phyloP scores from a whole-genome alignment of 1,140 invertebrate species.

The Archivesica marissinica region DNA sequence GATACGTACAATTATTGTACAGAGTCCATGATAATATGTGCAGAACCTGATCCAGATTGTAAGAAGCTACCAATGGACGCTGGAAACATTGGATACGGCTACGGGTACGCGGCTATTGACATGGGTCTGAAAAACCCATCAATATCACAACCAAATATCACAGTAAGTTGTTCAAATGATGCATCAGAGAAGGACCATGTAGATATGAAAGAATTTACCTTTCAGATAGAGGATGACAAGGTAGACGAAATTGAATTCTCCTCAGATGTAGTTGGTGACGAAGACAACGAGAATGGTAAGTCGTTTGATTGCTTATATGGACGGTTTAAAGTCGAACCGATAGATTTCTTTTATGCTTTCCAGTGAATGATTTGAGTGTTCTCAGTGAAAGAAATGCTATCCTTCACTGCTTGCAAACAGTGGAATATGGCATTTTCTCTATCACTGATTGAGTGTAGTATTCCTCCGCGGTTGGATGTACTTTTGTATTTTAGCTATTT shows the following conservation, averaged over 20 bases:
- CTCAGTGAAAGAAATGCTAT: too few relatives aligned
- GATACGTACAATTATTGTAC: not conserved
- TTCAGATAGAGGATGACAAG: conserved; percentile 8
- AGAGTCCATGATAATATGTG: not conserved
- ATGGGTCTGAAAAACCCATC: not conserved
- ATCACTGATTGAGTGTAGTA: too few relatives aligned
- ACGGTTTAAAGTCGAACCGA: too few relatives aligned
- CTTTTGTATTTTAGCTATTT: too few relatives aligned
- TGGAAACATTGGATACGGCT: not conserved
- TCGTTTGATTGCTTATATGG: too few relatives aligned
- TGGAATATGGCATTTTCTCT: too few relatives aligned
- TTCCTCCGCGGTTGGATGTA: too few relatives aligned
- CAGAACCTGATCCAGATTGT: not conserved
- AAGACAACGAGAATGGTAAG: not conserved
- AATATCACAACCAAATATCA: not conserved
- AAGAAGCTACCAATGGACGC: conserved; percentile 5
- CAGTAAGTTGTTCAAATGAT: not conserved
- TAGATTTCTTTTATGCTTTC: too few relatives aligned
- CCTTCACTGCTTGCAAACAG: too few relatives aligned
- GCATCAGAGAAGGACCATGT: not conserved
- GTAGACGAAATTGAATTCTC: conserved; percentile 1
- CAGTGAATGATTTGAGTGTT: too few relatives aligned
- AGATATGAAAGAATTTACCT: not conserved
- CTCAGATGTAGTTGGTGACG: not conserved
- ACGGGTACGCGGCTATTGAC: not conserved